phyloP scores from a whole-genome alignment of 2,113 vertebrate species.

The Spilogale gracilis region DNA sequence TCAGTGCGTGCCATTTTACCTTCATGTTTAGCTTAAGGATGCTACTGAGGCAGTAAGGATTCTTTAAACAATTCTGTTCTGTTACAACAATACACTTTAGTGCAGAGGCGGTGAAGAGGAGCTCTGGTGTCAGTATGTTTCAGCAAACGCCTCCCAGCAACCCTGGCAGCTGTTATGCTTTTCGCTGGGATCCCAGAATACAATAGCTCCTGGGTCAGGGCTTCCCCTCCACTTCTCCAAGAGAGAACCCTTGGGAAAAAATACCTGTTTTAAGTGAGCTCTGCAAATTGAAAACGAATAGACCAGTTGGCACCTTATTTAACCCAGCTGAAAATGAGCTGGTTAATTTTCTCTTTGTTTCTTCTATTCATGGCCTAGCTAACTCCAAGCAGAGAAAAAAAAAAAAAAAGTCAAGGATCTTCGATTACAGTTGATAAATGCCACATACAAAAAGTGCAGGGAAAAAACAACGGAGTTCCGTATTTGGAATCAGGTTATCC shows the following conservation, averaged over 20 bases:
- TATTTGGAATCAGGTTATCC: neutral
- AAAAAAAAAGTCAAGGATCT: neutral
- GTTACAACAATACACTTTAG: neutral
- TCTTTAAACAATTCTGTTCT: slow-evolving; percentile 36
- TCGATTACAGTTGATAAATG: neutral
- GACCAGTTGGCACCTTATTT: slow-evolving; percentile 65
- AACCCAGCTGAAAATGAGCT: slow-evolving; percentile 29
- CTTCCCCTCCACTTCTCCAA: slow-evolving; percentile 48
- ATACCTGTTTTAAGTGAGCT: slow-evolving; percentile 46
- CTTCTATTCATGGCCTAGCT: neutral
- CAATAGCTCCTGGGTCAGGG: slow-evolving; percentile 54
- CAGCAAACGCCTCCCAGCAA: slow-evolving; percentile 16
- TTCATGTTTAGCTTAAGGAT: slow-evolving; percentile 43
- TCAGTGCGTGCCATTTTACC: neutral
- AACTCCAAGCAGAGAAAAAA: neutral
- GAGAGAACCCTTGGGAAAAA: neutral
- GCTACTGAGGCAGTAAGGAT: neutral
- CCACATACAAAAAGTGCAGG: neutral
- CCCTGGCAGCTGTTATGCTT: neutral
- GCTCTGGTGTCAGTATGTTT: slow-evolving; percentile 30
- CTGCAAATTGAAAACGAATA: slow-evolving; percentile 69
- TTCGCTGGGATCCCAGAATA: neutral
- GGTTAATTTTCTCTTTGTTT: slow-evolving; percentile 50
- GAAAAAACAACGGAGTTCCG: neutral
- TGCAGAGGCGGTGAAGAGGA: neutral